Conservation (phyloP, 2,113 vertebrate genomes). For the Tautogolabrus adspersus region DNA sequence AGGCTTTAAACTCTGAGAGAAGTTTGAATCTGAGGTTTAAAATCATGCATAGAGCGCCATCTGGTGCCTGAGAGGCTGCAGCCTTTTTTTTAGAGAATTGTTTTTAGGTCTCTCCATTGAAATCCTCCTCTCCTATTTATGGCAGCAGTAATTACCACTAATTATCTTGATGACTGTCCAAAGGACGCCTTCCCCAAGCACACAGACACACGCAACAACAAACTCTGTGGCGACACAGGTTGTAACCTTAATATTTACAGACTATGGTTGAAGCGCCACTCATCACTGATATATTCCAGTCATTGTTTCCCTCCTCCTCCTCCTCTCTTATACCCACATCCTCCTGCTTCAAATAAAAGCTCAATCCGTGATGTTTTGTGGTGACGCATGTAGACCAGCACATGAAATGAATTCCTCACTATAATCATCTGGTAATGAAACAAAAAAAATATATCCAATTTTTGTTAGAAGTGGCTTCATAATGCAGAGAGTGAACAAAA, state of each 20-base stretch:
- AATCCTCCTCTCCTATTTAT: conserved; percentile 18
- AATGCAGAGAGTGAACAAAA: not conserved
- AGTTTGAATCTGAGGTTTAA: not conserved
- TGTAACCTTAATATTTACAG: not conserved
- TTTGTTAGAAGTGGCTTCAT: conserved; percentile 13
- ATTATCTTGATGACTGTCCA: conserved; percentile 23
- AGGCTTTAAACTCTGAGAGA: not conserved
- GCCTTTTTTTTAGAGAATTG: not conserved
- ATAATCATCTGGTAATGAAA: conserved; percentile 30
- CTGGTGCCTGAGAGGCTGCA: conserved; percentile 46
- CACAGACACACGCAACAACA: not conserved
- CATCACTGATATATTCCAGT: conserved; percentile 5
- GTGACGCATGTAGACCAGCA: conserved; percentile 19
- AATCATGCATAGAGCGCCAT: conserved; percentile 41
- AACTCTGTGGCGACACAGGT: not conserved
- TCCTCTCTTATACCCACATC: conserved; percentile 10
- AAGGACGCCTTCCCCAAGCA: not conserved
- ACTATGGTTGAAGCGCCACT: not conserved
- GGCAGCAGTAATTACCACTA: conserved; percentile 16
- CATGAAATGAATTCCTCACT: conserved; percentile 17
- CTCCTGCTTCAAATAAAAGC: conserved; percentile 37
- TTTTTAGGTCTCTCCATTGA: not conserved
- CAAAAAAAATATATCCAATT: conserved; percentile 7
- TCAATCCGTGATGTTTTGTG: conserved; percentile 15
- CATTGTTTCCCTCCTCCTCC: not conserved